Percentiles rank a stretch among this genome's conserved stretches.
These are phyloP conservation scores for Momotus momota DNA, from an alignment of 2,797 vertebrate genomes.

Conservation along the genomic window DNA sequence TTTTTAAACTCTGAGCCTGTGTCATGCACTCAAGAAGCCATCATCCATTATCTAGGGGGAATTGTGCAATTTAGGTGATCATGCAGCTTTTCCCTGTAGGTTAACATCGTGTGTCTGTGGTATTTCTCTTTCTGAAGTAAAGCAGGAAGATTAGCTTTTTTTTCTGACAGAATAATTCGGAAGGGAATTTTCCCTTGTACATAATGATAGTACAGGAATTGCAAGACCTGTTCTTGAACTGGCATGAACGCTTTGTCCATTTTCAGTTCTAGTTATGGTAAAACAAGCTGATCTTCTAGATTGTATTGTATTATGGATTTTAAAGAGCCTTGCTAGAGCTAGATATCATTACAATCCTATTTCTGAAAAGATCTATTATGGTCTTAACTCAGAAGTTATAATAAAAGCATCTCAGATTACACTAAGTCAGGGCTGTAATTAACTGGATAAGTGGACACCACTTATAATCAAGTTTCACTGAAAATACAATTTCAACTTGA, in stretches of 20 bases:
- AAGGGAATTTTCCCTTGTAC: background rate
- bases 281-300: slow-evolving; percentile 40
- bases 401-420: slow-evolving; percentile 29
- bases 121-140: slow-evolving; percentile 9
- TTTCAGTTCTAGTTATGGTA: slow-evolving; percentile 12
- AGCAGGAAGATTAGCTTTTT: slow-evolving; percentile 3
- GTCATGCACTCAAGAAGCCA: background rate
- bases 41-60: background rate
- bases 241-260: background rate
- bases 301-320: slow-evolving; percentile 16
- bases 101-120: background rate
- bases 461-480: slow-evolving; percentile 29
- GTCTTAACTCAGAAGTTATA: slow-evolving; percentile 15
- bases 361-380: slow-evolving; percentile 41
- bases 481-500: slow-evolving; percentile 24
- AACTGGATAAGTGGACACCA: slow-evolving; percentile 15
- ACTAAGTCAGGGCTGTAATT: slow-evolving; percentile 32
- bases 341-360: background rate
- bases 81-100: background rate
- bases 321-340: slow-evolving; percentile 23
- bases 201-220: background rate
- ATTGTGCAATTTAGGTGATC: background rate
- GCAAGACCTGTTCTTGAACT: background rate
- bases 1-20: background rate
- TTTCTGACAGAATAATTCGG: slow-evolving; percentile 6